Conservation (phyloP, 1,140 invertebrate species). For the Papilio dardanus region DNA sequence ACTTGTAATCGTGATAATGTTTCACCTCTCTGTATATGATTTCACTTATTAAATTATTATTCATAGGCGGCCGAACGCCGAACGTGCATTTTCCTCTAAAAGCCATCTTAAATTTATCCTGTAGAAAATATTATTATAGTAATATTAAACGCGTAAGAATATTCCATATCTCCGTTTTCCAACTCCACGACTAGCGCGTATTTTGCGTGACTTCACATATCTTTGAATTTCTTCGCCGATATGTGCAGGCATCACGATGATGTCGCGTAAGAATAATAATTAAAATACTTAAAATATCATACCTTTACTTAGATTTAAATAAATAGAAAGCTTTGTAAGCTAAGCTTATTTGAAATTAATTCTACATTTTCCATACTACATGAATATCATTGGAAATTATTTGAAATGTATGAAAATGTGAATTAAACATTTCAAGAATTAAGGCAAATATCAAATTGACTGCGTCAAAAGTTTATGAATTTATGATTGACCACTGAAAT, state of each 20-base stretch:
- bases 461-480: neutral
- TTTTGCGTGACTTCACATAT: too few species aligned
- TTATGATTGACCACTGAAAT: neutral
- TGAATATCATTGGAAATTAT: neutral
- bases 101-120: constrained; percentile 46
- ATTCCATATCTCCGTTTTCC: too few species aligned
- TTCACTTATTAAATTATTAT: constrained; percentile 75
- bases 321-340: neutral
- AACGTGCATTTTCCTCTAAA: constrained; percentile 67
- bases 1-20: constrained; percentile 73
- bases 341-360: neutral
- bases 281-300: neutral
- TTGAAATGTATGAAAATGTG: neutral
- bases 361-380: neutral
- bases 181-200: too few species aligned
- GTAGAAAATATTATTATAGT: neutral
- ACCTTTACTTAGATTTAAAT: constrained; percentile 1
- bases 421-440: neutral
- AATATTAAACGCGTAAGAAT: too few species aligned
- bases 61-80: constrained; percentile 65
- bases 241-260: too few species aligned
- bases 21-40: constrained; percentile 73
- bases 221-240: too few species aligned
- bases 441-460: neutral
- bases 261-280: neutral